A percentile compares a stretch with the other conserved stretches of the same genome.
Evolutionary conservation across 1,140 invertebrate species (phyloP).

Genomic region (Rhyzopertha dominica): DNA sequence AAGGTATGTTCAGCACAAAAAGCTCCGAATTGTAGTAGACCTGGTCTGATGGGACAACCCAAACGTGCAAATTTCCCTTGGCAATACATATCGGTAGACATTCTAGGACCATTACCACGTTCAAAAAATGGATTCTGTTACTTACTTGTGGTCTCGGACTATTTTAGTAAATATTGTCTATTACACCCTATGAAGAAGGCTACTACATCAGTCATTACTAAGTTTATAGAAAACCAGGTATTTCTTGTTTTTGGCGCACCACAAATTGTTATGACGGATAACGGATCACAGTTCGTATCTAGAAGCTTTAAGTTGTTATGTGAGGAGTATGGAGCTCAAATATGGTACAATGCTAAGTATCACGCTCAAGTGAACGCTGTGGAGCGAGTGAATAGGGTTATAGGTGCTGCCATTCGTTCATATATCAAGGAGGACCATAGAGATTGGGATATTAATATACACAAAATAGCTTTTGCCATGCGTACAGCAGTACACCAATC

Average conservation of each 20-base stretch:
- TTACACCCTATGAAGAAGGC: constrained; percentile 5
- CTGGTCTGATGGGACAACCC: constrained; percentile 7
- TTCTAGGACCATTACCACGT: constrained; percentile 11
- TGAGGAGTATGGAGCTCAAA: constrained; percentile 2
- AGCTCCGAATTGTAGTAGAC: neutral
- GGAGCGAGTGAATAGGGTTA: constrained; percentile 8
- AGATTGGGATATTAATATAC: constrained; percentile 28
- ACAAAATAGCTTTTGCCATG: constrained; percentile 21
- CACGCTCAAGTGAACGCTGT: constrained; percentile 9
- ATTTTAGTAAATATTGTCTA: constrained; percentile 6
- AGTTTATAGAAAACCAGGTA: constrained; percentile 8
- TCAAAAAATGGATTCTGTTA: constrained; percentile 2
- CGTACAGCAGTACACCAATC: constrained; percentile 28
- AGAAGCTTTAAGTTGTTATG: constrained; percentile 3
- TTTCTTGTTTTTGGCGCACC: constrained; percentile 11
- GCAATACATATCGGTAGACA: constrained; percentile 6
- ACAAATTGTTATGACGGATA: constrained; percentile 9
- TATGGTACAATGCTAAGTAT: constrained; percentile 11
- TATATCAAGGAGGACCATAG: constrained; percentile 18
- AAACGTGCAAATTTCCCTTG: constrained; percentile 11
- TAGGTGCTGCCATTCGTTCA: constrained; percentile 6
- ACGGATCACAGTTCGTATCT: constrained; percentile 8
- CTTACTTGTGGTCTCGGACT: constrained; percentile 11
- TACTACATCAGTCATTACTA: neutral
- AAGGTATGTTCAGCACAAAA: constrained; percentile 1